Evolutionary conservation across 2,888 invertebrate species (phyloP).

Genomic region (Conops quadrifasciatus): DNA sequence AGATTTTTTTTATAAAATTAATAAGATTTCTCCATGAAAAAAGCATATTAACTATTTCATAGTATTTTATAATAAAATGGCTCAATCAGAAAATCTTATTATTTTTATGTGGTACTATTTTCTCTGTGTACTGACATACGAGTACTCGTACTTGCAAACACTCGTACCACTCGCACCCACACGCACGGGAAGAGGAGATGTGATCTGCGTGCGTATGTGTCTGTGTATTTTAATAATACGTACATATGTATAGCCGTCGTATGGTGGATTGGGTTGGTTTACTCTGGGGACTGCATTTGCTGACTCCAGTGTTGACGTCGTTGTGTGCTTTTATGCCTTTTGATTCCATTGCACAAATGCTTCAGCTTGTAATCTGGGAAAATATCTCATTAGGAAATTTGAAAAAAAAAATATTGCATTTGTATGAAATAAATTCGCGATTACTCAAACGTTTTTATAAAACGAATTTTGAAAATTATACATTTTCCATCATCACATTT

Average conservation of each 20-base stretch:
- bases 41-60: no score
- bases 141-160: no score
- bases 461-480: slow-evolving; percentile 6
- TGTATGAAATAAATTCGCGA: neutral
- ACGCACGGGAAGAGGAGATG: neutral
- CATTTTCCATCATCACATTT: neutral
- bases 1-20: no score
- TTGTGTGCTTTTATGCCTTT: slow-evolving; percentile 10
- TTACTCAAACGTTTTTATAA: neutral
- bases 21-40: no score
- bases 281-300: slow-evolving; percentile 10
- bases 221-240: neutral
- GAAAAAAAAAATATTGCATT: no score
- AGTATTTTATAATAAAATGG: no score
- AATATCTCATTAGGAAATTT: slow-evolving; percentile 7
- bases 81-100: no score
- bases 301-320: neutral
- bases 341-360: neutral
- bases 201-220: slow-evolving; percentile 7
- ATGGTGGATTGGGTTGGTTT: neutral
- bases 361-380: neutral
- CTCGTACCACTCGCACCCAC: no score
- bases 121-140: no score
- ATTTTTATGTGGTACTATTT: no score
- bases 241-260: neutral